A percentile compares a stretch with the other conserved stretches of the same genome.
These are phyloP conservation scores for Stercorarius parasiticus DNA, from an alignment of 2,113 vertebrate species.

Conservation along the genomic window DNA sequence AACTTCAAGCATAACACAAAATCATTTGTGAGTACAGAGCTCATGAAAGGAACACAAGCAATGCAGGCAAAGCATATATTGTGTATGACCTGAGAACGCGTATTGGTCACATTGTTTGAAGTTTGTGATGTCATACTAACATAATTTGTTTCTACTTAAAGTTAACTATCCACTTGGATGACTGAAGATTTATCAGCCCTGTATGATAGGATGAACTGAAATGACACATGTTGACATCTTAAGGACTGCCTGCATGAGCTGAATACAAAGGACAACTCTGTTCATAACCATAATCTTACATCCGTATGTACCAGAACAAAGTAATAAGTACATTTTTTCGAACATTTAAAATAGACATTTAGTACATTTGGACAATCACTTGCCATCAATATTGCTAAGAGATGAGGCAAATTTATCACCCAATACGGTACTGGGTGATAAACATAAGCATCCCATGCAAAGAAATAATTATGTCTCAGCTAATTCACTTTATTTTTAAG, in stretches of 20 bases:
- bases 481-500: background rate
- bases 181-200: background rate
- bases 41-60: background rate
- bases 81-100: background rate
- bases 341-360: background rate
- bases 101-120: background rate
- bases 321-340: rapidly evolving
- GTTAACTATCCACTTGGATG: background rate
- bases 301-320: background rate
- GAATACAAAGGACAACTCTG: background rate
- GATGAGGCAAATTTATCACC: background rate
- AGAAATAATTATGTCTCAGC: background rate
- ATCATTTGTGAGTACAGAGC: background rate
- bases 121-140: background rate
- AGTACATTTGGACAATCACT: background rate
- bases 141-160: background rate
- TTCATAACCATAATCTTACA: background rate
- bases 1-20: background rate
- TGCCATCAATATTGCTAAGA: background rate
- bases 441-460: background rate
- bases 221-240: background rate
- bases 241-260: background rate
- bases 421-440: background rate
- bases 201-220: background rate
- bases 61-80: background rate